Percentiles rank a stretch among this genome's conserved stretches.
These are phyloP conservation scores for Aldabrachelys gigantea DNA, from an alignment of 2,113 vertebrate species.

Conservation along the genomic window DNA sequence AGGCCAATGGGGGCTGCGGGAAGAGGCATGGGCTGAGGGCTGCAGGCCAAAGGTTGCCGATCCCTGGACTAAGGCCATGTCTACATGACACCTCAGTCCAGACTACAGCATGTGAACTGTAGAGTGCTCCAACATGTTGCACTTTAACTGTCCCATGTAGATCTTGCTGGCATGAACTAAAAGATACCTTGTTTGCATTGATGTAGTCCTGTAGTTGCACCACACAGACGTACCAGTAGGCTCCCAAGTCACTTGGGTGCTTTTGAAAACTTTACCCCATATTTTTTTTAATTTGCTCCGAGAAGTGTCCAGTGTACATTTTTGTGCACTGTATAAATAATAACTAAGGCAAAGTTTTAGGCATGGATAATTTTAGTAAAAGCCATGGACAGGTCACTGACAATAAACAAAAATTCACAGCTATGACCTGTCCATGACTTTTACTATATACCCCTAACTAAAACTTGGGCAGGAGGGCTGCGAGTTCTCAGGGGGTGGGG, in stretches of 20 bases:
- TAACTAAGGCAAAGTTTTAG: background rate
- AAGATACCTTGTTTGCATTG: background rate
- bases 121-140: background rate
- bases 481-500: no score
- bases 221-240: background rate
- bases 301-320: background rate
- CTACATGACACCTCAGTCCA: background rate
- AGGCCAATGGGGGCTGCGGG: no score
- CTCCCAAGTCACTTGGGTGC: accelerated
- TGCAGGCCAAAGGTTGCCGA: no score
- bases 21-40: no score
- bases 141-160: background rate
- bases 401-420: no score
- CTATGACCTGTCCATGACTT: no score
- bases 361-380: no score
- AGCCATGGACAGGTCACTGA: no score
- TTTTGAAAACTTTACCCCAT: background rate
- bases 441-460: no score
- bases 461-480: no score
- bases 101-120: background rate
- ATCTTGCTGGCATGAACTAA: background rate
- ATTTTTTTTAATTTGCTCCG: background rate
- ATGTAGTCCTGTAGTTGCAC: background rate
- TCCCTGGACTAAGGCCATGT: background rate
- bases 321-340: background rate